A percentile compares a stretch with the other conserved stretches of the same genome.
Evolutionary conservation across 2,113 vertebrate genomes (phyloP).

Genomic region (Cinclus cinclus): DNA sequence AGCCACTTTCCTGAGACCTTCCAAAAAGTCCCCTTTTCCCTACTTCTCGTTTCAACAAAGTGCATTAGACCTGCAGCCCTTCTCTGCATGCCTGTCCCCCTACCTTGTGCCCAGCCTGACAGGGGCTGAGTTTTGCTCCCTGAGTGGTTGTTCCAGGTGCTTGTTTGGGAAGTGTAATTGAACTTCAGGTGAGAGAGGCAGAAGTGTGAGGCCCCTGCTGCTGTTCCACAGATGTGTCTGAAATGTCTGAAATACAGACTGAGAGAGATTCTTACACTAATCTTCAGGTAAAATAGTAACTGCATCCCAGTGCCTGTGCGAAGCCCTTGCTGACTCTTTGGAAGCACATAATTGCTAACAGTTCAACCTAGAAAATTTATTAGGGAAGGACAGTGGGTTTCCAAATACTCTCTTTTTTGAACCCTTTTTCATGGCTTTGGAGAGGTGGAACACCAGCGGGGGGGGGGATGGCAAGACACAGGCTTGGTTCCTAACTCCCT

Average conservation of each 20-base stretch:
- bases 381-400: background rate
- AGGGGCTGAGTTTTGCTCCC: background rate
- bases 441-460: background rate
- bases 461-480: background rate
- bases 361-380: background rate
- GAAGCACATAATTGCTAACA: background rate
- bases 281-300: background rate
- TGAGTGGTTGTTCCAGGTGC: background rate
- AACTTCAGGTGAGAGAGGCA: background rate
- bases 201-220: background rate
- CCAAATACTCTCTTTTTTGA: background rate
- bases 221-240: background rate
- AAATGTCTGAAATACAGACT: background rate
- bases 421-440: background rate
- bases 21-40: background rate
- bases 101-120: background rate
- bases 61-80: background rate
- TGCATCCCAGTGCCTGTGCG: background rate
- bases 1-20: background rate
- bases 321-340: background rate
- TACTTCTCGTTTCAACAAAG: rapidly evolving
- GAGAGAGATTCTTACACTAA: background rate
- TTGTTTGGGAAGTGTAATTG: background rate
- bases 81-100: background rate
- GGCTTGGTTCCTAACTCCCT: slow-evolving; percentile 32